Conservation (phyloP, 2,797 vertebrate species). For the Macropus fuliginosus region DNA sequence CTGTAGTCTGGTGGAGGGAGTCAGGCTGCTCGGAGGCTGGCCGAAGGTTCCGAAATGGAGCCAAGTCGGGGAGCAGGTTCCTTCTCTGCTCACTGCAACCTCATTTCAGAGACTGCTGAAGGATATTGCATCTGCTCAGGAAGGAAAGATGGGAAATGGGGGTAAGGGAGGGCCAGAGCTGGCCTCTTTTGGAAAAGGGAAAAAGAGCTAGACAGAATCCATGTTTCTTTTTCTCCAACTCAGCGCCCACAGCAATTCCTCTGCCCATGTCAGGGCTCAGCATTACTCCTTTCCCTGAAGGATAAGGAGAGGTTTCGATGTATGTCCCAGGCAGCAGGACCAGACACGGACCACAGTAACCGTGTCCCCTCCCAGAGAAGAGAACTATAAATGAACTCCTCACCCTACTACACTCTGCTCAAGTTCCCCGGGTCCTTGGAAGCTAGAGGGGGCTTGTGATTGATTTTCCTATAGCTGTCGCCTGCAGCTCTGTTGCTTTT, state of each 20-base stretch:
- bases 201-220: conserved; percentile 49
- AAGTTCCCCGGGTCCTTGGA: neutral
- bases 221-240: conserved; percentile 71
- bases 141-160: conserved; percentile 56
- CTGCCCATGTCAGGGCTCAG: conserved; percentile 69
- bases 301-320: neutral
- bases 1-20: neutral
- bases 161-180: conserved; percentile 60
- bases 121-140: conserved; percentile 6
- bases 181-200: conserved; percentile 60
- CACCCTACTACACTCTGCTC: neutral
- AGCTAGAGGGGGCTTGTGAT: neutral
- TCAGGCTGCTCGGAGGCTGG: neutral
- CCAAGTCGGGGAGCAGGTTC: conserved; percentile 37
- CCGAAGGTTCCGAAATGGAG: conserved; percentile 2
- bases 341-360: neutral
- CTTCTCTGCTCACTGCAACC: conserved; percentile 39
- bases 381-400: neutral
- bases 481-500: neutral
- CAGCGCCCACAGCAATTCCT: conserved; percentile 68
- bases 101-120: conserved; percentile 5
- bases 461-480: neutral
- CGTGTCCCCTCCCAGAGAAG: neutral
- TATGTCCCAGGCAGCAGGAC: neutral
- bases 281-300: conserved; percentile 31